Base-by-base conservation (phyloP, 1,140 invertebrate genomes). In the Tyrophagus putrescentiae region DNA sequence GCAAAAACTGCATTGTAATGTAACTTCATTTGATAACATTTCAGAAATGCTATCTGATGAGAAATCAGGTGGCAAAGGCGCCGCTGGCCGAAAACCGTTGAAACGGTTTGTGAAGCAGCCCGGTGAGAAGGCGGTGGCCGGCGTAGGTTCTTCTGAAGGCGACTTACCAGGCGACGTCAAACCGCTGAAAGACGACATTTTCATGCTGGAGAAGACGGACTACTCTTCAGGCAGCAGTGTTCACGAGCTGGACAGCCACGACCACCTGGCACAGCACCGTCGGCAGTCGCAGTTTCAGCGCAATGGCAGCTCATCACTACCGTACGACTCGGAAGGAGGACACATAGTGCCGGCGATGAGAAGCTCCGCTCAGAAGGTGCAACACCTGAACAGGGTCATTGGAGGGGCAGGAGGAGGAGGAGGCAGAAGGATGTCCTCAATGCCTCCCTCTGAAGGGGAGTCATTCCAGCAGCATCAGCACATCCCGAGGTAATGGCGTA, bases 161-260 rank as follows among this genome's bases (percentile, higher is more conserved):
- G 25, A 21, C 25, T 31, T 25, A 25, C 18, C 45, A 29, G 13
- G 21, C 21, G 45, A 48, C 31, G 21, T 18, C 23, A 48, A 48
- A 21, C 45, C 45, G 31, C 31, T 48, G 45, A 48, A 32, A 54
- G 52, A 54, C 27, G 52, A 54, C 39, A 27, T 54, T 2, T 54
- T 54, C 13, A 54, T 54, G 52, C 39, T 54, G 52, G 27, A 32
- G 11, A 54, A 32, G 3, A 54, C 13, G 9, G 52, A 54, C 25
- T 54, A 54, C 25, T 23, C 18, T 54, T 54, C 52, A 3, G 52
- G 52, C 25, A 54, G 52, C 39, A 31, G 27, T 54, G 9, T 27
- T 3, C 25, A 54, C 25, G 3, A 25, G n/a, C n/a, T n/a, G 3
- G 13, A 13, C 25, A 5, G 3, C 25, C 41, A 42, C 6, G 18